Conservation (phyloP, 1,140 invertebrate genomes). For the Periplaneta americana region DNA sequence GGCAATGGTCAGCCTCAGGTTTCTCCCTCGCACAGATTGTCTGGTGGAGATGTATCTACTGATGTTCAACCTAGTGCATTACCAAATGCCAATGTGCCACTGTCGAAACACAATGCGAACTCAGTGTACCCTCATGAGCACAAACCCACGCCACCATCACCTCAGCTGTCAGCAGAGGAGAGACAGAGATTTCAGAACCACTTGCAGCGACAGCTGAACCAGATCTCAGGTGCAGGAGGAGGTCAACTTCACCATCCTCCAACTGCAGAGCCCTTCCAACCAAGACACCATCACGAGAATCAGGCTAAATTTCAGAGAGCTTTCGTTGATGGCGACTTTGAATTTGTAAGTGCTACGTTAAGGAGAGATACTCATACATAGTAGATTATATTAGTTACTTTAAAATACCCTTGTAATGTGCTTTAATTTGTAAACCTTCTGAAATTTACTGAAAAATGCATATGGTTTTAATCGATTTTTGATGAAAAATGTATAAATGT, state of each 20-base stretch:
- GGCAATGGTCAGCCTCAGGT: slow-evolving; percentile 35
- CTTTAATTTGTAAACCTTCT: no score
- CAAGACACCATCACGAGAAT: slow-evolving; percentile 36
- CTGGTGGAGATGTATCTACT: background rate
- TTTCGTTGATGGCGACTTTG: slow-evolving; percentile 65
- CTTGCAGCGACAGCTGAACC: slow-evolving; percentile 39
- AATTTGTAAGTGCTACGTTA: slow-evolving; percentile 71
- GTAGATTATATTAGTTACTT: no score
- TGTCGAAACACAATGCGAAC: background rate
- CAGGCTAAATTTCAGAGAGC: slow-evolving; percentile 37
- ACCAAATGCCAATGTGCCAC: background rate
- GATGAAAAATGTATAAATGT: no score
- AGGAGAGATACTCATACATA: no score
- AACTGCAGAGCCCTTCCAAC: background rate
- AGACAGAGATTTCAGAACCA: slow-evolving; percentile 52
- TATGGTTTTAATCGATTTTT: no score
- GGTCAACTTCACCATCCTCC: background rate
- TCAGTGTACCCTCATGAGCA: background rate
- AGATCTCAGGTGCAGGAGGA: slow-evolving; percentile 24
- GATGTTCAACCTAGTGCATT: background rate
- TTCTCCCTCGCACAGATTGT: background rate
- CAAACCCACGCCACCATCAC: background rate
- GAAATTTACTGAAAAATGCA: no score
- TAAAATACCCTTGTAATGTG: no score
- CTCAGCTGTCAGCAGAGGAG: slow-evolving; percentile 32